Evolutionary conservation across 30 jellyfish, hydroid and myxozoan genomes (phyloP), one percentile per base, ranked within the genome.

Genomic region (Hydractinia symbiolongicarpus): DNA sequence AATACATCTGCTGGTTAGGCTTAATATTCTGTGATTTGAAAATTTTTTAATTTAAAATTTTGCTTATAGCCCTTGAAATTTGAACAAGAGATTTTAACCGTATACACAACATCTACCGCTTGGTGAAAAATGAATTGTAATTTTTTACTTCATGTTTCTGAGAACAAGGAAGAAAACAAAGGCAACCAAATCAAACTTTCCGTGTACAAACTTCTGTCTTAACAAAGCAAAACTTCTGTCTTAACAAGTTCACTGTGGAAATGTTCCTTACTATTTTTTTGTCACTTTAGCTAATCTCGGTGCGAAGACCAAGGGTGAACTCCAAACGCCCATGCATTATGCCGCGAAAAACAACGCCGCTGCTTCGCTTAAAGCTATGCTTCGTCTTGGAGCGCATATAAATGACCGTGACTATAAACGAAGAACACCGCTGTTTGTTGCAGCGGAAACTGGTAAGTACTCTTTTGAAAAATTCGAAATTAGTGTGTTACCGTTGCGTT

Each of bases 271-370:
- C 15, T 50, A 9, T 50, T 21, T 20, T 55, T 16, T 30, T 78
- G 19, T 62, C 13, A 14, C 60, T 84, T 4, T 60, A 92, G 98
- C 98, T 16, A 86, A 92, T 76, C 88, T 92, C 57, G 85, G 89
- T 56, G 95, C 96, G 50, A 86, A 79, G 5, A 92, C 98, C 5
- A 44, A 51, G n/a, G 95, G 94, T 5, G 98, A 92, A 61, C 82
- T 61, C 53, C 98, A 92, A 64, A 86, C 98, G 5, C 95, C 98
- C 10, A 92, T 92, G 98, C 98, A 92, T 77, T 92, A 92, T 72
- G 98, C 98, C 9, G 96, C 98, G 2, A 92, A 92, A 58, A 92
- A 92, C 79, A 92, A 92, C 69, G 98, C 95, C 8, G 85, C 96
- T n/a, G 86, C 95, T 20, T 78, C 98, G 5, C 84, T 92, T 56